Base-by-base conservation (phyloP, 2,888 invertebrate species). In the Rhingia campestris region DNA sequence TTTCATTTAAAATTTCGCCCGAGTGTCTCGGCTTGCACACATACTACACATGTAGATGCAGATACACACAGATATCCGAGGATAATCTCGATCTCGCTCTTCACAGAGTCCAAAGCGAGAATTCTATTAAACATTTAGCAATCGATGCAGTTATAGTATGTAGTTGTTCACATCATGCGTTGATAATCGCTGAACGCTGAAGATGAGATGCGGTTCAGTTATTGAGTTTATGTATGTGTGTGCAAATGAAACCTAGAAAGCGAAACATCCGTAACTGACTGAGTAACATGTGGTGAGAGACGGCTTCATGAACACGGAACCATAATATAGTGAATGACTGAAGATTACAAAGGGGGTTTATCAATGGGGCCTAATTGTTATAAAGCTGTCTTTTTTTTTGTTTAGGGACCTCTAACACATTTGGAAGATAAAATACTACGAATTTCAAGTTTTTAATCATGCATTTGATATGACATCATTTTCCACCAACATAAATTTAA, bases 1-100 rank as follows among this genome's bases (percentile, higher is more conserved):
- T 64, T 81, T 75, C 74, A 75, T 81, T 81, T 74, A 51, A 81
- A 74, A 81, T 67, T 64, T 81, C 56, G 64, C 74, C 73, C 37
- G 58, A 66, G 51, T 22, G 22, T 58, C 56, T 54, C 51, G 14
- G 35, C 32, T 22, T 22, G 22, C 22, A 22, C 22, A 7, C 32
- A 33, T 43, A 54, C 33, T 37, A 56, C 32, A 61, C 41, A 63
- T 14, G 63, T n/a, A 30, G 56, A 39, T 4, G 12, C 12, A 30
- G 53, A 53, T 30, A 33, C 61, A 41, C 22, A 39, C 56, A 39
- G 37, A 32, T 67, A 59, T 63, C 35, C 69, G 56, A 56, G 61
- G 74, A 63, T 80, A 80, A 74, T 80, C 80, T 51, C 35, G 10
- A 6, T 51, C 10, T 32, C 5, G 14, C n/a, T 9, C 59, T 33